A percentile compares a stretch with the other conserved stretches of the same genome.
phyloP scores from a whole-genome alignment of 2,888 invertebrate genomes.

The Tipula lateralis region DNA sequence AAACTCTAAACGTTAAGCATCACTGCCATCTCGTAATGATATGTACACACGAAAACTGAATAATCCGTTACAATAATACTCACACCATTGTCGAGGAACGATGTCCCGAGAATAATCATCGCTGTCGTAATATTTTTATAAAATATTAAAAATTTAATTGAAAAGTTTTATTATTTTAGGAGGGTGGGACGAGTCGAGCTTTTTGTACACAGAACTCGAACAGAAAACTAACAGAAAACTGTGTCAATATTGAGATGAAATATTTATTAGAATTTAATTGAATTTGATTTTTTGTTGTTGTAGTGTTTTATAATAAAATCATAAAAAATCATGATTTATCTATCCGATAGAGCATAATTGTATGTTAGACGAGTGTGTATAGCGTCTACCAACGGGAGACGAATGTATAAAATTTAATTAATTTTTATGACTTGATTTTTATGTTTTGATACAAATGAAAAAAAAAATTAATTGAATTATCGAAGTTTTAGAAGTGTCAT shows the following conservation, averaged over 20 bases:
- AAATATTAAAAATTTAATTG: constrained; percentile 19
- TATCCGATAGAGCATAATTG: not conserved
- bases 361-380: not conserved
- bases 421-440: not conserved
- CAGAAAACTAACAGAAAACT: constrained; percentile 14
- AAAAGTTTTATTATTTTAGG: not conserved
- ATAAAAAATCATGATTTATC: constrained; percentile 19
- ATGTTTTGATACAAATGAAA: not conserved
- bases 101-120: not conserved
- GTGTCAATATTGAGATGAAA: not conserved
- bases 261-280: constrained; percentile 11
- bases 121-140: not conserved
- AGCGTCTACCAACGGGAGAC: not conserved
- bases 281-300: not conserved
- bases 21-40: not conserved
- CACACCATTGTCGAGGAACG: not conserved
- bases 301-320: not conserved
- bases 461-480: not conserved
- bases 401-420: not conserved
- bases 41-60: not conserved
- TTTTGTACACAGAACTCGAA: not conserved
- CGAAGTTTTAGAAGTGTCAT: not conserved
- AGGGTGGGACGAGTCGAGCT: not conserved
- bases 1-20: not conserved
- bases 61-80: not conserved